Evolutionary conservation across 2,113 vertebrate genomes (phyloP).

Genomic region (Sander vitreus): DNA sequence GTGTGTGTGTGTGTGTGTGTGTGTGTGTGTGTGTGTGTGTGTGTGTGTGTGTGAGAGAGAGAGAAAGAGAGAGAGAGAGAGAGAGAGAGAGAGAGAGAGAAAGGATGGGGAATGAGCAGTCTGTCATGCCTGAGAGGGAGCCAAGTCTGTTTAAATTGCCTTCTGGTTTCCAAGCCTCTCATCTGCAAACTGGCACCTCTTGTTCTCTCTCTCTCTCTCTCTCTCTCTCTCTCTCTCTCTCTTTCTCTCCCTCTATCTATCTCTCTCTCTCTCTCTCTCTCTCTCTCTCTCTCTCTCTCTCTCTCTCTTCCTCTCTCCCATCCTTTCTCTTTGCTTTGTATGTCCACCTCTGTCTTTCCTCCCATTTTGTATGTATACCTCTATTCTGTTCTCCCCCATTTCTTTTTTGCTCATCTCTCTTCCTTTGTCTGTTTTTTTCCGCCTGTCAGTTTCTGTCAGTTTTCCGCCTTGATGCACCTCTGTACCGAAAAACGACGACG

Average conservation of each 20-base stretch:
- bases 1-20: conserved; percentile 20
- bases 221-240: conserved; percentile 23
- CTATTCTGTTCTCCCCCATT: conserved; percentile 61
- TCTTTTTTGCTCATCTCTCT: conserved; percentile 20
- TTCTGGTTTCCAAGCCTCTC: conserved; percentile 84
- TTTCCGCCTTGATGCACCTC: conserved; percentile 51
- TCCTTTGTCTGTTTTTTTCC: conserved; percentile 49
- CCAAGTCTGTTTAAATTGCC: conserved; percentile 85
- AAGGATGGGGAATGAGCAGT: conserved; percentile 78
- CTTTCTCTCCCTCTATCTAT: conserved; percentile 20
- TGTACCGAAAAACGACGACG: conserved; percentile 34
- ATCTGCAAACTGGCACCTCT: conserved; percentile 84
- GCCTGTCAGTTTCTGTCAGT: conserved; percentile 61
- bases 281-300: conserved; percentile 23
- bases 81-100: neutral
- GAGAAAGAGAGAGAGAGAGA: neutral
- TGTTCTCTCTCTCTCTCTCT: conserved; percentile 52
- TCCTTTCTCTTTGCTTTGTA: conserved; percentile 56
- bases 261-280: conserved; percentile 8
- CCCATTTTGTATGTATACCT: conserved; percentile 71
- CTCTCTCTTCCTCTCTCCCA: neutral
- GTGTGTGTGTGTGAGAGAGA: conserved; percentile 15
- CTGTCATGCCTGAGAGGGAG: conserved; percentile 84
- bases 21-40: conserved; percentile 20
- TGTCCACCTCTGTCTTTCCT: conserved; percentile 74